These are phyloP conservation scores for Ophion ventricosus DNA, from an alignment of 2,888 invertebrate species.

Conservation along the genomic window DNA sequence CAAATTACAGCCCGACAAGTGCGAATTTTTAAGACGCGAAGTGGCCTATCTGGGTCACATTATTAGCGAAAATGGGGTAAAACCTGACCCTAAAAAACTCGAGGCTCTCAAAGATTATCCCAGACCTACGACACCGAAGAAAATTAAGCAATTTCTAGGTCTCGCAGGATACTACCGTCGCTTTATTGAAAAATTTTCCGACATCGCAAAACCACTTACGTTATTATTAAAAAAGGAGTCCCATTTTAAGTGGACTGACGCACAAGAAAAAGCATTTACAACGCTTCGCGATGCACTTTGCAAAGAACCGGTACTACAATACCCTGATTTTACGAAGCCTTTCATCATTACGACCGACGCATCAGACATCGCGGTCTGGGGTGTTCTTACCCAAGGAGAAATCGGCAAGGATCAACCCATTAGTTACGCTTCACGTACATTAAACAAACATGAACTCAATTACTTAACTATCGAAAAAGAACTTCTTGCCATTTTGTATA, in stretches of 20 bases:
- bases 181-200: too few relatives aligned
- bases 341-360: too few relatives aligned
- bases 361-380: conserved; percentile 73
- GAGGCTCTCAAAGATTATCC: too few relatives aligned
- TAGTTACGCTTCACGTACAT: conserved; percentile 69
- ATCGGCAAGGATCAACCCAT: conserved; percentile 72
- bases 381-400: conserved; percentile 73
- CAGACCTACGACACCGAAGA: too few relatives aligned
- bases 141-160: too few relatives aligned
- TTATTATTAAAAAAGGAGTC: too few relatives aligned
- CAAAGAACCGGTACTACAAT: conserved; percentile 73
- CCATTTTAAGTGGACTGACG: too few relatives aligned
- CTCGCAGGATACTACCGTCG: too few relatives aligned
- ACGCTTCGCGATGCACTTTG: conserved; percentile 21
- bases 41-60: conserved; percentile 71
- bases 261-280: too few relatives aligned
- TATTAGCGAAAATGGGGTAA: conserved; percentile 72
- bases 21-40: conserved; percentile 71
- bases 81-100: too few relatives aligned
- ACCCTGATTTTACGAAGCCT: conserved; percentile 80
- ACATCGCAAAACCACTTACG: too few relatives aligned
- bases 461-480: conserved; percentile 51
- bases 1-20: too few relatives aligned
- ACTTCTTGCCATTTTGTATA: conserved; percentile 65
- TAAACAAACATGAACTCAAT: conserved; percentile 64